phyloP scores from a whole-genome alignment of 2,113 vertebrate species.

The Forbesichthys agassizii region DNA sequence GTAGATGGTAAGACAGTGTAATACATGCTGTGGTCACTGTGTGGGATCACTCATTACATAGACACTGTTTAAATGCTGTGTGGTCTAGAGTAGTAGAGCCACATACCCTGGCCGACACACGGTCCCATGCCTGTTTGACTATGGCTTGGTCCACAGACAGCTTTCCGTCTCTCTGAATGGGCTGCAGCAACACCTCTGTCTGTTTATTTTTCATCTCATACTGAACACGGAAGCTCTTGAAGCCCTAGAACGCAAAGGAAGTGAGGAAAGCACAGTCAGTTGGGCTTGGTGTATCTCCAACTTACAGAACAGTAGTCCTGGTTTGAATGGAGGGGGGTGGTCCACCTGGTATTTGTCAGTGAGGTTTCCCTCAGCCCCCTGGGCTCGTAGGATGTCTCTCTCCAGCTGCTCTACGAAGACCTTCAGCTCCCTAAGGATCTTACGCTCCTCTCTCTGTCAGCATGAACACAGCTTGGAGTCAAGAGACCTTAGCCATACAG shows the following conservation, averaged over 20 bases:
- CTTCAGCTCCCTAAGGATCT: conserved; percentile 87
- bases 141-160: conserved; percentile 93
- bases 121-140: conserved; percentile 94
- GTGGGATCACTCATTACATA: too few relatives aligned
- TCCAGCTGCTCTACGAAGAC: conserved; percentile 95
- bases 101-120: conserved; percentile 86
- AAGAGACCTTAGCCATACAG: not conserved
- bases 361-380: conserved; percentile 84
- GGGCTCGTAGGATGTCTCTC: conserved; percentile 88
- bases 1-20: too few relatives aligned
- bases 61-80: not conserved
- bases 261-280: not conserved
- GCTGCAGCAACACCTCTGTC: conserved; percentile 84
- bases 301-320: not conserved
- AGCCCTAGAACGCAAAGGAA: conserved; percentile 74
- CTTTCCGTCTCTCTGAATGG: conserved; percentile 87
- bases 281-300: not conserved
- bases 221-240: conserved; percentile 89
- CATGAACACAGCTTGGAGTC: conserved; percentile 17
- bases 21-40: too few relatives aligned
- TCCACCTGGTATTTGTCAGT: conserved; percentile 93
- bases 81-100: not conserved
- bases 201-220: conserved; percentile 93
- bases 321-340: not conserved
- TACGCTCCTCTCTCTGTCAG: conserved; percentile 86